Evolutionary conservation across 2,113 vertebrate species (phyloP).

Genomic region (Chaenocephalus aceratus): DNA sequence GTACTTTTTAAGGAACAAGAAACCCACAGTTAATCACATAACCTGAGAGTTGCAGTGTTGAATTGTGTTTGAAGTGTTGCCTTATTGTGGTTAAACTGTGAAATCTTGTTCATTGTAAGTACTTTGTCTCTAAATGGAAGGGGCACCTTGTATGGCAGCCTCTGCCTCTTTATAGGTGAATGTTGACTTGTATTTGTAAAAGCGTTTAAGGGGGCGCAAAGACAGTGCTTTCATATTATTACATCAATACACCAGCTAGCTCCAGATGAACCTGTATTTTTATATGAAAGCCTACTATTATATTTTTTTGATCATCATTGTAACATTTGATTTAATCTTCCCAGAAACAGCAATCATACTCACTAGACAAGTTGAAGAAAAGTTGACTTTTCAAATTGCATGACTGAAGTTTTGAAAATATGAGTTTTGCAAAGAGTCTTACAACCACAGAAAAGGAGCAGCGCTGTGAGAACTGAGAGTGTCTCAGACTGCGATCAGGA

Average conservation of each 20-base stretch:
- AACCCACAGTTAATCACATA: constrained; percentile 34
- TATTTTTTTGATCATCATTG: neutral
- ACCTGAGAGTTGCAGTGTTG: neutral
- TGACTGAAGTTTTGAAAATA: neutral
- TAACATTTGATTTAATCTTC: neutral
- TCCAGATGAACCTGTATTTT: neutral
- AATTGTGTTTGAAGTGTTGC: neutral
- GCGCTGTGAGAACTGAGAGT: constrained; percentile 38
- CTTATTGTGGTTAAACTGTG: constrained; percentile 8
- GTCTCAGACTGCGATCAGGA: constrained; percentile 14
- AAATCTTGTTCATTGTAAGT: neutral
- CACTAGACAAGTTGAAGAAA: constrained; percentile 9
- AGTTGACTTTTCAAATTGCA: neutral
- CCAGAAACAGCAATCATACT: neutral
- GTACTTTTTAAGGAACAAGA: constrained; percentile 2
- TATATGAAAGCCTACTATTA: no score
- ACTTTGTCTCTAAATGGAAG: neutral
- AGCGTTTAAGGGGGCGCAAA: no score
- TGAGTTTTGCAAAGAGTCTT: neutral
- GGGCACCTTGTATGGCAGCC: no score
- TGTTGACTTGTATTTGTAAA: no score
- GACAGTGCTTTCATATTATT: no score
- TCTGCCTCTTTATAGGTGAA: no score
- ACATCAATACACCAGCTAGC: neutral
- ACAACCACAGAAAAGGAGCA: neutral